phyloP scores from a whole-genome alignment of 2,797 vertebrate genomes.

The Coranthus polyacanthus region DNA sequence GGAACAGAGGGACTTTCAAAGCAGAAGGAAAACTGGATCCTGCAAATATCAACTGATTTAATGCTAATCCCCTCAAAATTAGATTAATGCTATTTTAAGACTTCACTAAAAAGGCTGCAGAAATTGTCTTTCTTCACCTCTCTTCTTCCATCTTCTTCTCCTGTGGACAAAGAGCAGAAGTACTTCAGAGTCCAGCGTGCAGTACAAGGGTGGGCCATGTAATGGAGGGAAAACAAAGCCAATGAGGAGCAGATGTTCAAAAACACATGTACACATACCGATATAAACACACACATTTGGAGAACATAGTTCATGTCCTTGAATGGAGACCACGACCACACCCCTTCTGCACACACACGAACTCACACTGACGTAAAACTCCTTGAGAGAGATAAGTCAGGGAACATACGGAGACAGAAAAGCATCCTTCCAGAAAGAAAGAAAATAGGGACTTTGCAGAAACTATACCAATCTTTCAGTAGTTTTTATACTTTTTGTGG shows the following conservation, averaged over 20 bases:
- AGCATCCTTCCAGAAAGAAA: constrained; percentile 22
- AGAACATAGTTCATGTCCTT: constrained; percentile 42
- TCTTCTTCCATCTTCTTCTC: constrained; percentile 15
- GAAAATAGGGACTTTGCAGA: too few species aligned
- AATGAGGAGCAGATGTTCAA: constrained; percentile 84
- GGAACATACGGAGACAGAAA: constrained; percentile 18
- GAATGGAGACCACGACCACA: constrained; percentile 43
- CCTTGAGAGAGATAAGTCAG: constrained; percentile 11
- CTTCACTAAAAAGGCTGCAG: constrained; percentile 4
- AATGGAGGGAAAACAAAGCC: constrained; percentile 76
- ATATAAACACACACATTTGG: constrained; percentile 34
- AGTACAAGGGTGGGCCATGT: constrained; percentile 60
- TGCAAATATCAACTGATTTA: constrained; percentile 16
- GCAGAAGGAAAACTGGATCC: background rate
- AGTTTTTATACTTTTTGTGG: constrained; percentile 10
- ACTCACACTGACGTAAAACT: constrained; percentile 22
- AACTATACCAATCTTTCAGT: constrained; percentile 7
- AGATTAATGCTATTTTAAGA: constrained; percentile 25
- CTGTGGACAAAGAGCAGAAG: constrained; percentile 32
- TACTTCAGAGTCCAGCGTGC: constrained; percentile 45
- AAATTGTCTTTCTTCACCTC: background rate
- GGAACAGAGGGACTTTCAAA: constrained; percentile 2
- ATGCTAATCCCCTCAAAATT: constrained; percentile 19
- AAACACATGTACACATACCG: constrained; percentile 36
- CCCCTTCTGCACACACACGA: constrained; percentile 30